Evolutionary conservation across 2,113 vertebrate genomes (phyloP), one percentile per base, ranked within the genome.

Genomic region (Pelodiscus sinensis): DNA sequence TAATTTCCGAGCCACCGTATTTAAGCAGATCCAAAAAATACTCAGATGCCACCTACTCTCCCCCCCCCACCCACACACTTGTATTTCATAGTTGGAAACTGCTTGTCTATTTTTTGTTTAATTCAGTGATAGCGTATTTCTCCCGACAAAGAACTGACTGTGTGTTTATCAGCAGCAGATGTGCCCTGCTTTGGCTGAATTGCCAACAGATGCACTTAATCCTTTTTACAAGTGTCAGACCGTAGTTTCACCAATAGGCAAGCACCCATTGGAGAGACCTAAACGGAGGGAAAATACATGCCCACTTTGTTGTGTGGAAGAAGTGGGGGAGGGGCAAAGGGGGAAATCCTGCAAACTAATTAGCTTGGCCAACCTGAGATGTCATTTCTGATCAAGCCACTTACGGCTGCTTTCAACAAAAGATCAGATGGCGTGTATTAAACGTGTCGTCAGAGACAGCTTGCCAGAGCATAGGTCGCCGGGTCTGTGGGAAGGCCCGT

Each of bases 341-440:
- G 86, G 78, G 58, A 90, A 82, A 78, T 91, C 55, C 89, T 87
- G 87, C 85, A 58, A 96, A 95, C 84, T 91, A 94, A 94, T 96
- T 71, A 93, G 94, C 86, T 78, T 96, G 16, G 3, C 95, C 92
- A 77, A 91, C 84, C 92, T 97, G 89, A 84, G 84, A 92, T 94
- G 91, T 94, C 84, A n/a, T 84, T 90, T 77, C 78, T 95, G 87
- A 92, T 94, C 86, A 93, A 94, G 79, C 88, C 86, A 89, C 89
- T 96, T 94, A 93, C 10, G 58, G 84, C 84, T 94, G 84, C 91
- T 92, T 73, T 94, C 58, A 3, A 60, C 55, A 90, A 91, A 89
- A 78, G 95, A 88, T 97, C 58, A 16, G 73, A 88, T 87, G 86
- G 93, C 88, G 94, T 35, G 81, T 56, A 15, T 90, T 92, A 82